Evolutionary conservation across 2,888 invertebrate genomes (phyloP).

Genomic region (Trissoscelio sp.): DNA sequence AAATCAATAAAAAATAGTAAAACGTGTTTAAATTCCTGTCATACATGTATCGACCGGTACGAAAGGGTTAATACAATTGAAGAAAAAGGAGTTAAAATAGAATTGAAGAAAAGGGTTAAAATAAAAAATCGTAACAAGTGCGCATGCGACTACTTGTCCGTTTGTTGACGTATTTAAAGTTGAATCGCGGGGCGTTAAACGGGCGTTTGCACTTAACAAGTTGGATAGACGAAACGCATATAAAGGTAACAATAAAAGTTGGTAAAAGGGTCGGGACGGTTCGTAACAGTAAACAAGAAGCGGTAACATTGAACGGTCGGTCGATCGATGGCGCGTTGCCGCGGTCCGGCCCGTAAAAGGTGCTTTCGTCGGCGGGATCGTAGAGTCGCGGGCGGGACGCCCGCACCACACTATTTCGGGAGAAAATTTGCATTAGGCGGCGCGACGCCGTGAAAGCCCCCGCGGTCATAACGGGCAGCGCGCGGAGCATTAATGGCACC

Average conservation of each 20-base stretch:
- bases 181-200: neutral
- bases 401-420: conserved; percentile 56
- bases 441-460: conserved; percentile 55
- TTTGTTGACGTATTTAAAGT: too few species aligned
- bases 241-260: neutral
- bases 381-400: neutral
- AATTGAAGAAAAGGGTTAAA: too few species aligned
- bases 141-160: too few species aligned
- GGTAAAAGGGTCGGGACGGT: neutral
- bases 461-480: conserved; percentile 64
- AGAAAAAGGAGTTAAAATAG: too few species aligned
- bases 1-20: too few species aligned
- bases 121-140: too few species aligned
- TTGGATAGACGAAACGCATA: neutral
- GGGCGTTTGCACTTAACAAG: neutral
- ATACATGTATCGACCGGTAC: too few species aligned
- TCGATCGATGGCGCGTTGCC: conserved; percentile 7
- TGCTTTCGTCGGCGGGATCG: neutral
- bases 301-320: neutral
- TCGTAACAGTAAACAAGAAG: neutral
- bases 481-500: conserved; percentile 56
- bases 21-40: too few species aligned
- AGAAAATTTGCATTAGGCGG: conserved; percentile 59
- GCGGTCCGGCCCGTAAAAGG: conserved; percentile 9
- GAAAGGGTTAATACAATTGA: too few species aligned